phyloP scores from a whole-genome alignment of 2,113 vertebrate species.

The Odocoileus hemionus region DNA sequence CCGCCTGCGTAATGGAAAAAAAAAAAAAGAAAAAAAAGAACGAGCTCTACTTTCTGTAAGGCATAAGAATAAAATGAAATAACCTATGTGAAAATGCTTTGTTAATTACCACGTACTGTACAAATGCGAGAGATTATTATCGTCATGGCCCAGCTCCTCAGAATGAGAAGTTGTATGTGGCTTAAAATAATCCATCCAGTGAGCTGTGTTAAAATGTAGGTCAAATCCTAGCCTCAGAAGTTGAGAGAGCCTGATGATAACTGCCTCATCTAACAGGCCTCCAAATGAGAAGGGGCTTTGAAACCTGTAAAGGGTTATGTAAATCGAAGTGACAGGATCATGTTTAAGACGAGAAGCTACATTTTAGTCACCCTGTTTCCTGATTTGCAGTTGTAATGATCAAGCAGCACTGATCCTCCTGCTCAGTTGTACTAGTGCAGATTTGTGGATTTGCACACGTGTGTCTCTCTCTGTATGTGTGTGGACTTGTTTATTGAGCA shows the following conservation, averaged over 20 bases:
- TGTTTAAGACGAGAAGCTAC: not conserved
- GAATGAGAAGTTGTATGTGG: slow-evolving; percentile 48
- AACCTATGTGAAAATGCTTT: not conserved
- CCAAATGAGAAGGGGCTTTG: not conserved
- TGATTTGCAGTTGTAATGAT: not conserved
- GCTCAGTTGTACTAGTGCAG: not conserved
- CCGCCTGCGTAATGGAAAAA: not conserved
- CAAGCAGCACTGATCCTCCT: not conserved
- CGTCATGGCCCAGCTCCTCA: slow-evolving; percentile 29
- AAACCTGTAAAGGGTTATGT: not conserved
- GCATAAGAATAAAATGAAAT: slow-evolving; percentile 17
- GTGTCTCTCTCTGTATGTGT: not conserved
- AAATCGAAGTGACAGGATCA: not conserved
- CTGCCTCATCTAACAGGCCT: slow-evolving; percentile 21
- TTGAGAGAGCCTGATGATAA: slow-evolving; percentile 32
- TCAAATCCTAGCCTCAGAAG: slow-evolving; percentile 51
- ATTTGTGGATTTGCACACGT: not conserved
- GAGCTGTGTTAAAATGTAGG: slow-evolving; percentile 62
- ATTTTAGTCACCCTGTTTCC: not conserved
- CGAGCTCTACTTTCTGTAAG: not conserved
- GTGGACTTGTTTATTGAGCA: not conserved
- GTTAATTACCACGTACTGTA: not conserved
- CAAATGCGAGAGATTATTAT: slow-evolving; percentile 36
- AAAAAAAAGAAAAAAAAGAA: not conserved
- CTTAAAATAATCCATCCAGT: slow-evolving; percentile 68